Percentiles rank a stretch among this genome's conserved stretches.
Conservation (phyloP, 1,140 invertebrate species). For the Zelostemma sp. region DNA sequence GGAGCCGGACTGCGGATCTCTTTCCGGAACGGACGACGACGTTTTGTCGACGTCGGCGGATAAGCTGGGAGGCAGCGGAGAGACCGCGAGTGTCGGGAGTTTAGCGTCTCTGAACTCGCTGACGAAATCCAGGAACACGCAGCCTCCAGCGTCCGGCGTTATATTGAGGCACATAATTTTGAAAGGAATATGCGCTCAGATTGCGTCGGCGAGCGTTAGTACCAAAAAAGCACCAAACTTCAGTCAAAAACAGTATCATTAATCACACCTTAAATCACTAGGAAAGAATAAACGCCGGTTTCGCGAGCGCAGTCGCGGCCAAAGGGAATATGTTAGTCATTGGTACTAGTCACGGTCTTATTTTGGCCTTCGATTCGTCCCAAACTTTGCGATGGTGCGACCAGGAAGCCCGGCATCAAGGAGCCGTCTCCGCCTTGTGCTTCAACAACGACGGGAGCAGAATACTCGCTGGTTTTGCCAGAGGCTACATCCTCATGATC, state of each 20-base stretch:
- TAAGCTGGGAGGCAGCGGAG: constrained; percentile 61
- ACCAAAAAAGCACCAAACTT: too few relatives aligned
- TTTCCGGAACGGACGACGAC: constrained; percentile 74
- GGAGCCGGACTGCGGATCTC: constrained; percentile 77
- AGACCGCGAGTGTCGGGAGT: constrained; percentile 65
- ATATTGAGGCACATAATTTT: constrained; percentile 86
- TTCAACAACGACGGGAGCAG: constrained; percentile 91
- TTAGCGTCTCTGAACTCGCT: constrained; percentile 65
- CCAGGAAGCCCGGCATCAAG: constrained; percentile 79
- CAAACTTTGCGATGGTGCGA: constrained; percentile 90
- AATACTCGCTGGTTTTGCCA: constrained; percentile 86
- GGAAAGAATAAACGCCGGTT: constrained; percentile 91
- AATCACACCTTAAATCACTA: too few relatives aligned
- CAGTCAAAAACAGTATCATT: constrained; percentile 1
- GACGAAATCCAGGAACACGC: constrained; percentile 63
- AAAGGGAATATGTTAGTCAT: constrained; percentile 86
- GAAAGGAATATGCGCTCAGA: constrained; percentile 87
- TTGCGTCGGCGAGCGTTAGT: constrained; percentile 83
- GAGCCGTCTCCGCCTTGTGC: constrained; percentile 86
- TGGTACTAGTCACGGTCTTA: constrained; percentile 93
- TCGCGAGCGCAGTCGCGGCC: constrained; percentile 85
- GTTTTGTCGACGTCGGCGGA: constrained; percentile 53
- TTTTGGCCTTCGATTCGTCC: constrained; percentile 88
- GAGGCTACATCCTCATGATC: constrained; percentile 88
- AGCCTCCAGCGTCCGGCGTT: constrained; percentile 74